These are phyloP conservation scores for Meta bourneti DNA, from an alignment of 2,888 invertebrate genomes.

Conservation along the genomic window DNA sequence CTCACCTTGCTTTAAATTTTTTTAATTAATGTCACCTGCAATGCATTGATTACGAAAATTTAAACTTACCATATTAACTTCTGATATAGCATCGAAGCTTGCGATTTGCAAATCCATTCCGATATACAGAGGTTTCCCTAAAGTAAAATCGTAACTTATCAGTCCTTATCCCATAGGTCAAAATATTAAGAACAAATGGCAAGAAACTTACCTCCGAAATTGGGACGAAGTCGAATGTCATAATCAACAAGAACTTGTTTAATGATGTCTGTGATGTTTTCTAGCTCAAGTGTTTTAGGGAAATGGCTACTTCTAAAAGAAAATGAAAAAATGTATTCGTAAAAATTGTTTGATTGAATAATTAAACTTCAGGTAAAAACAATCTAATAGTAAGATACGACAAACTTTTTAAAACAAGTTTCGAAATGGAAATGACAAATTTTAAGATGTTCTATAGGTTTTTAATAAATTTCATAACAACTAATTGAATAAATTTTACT, in stretches of 20 bases:
- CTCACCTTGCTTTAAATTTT: too few species aligned
- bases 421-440: too few species aligned
- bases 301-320: slow-evolving; percentile 44
- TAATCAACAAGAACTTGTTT: slow-evolving; percentile 92
- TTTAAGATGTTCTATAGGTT: too few species aligned
- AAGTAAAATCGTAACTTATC: neutral
- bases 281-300: slow-evolving; percentile 83
- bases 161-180: neutral
- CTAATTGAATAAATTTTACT: too few species aligned
- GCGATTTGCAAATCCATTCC: slow-evolving; percentile 99
- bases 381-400: too few species aligned
- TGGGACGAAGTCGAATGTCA: slow-evolving; percentile 94
- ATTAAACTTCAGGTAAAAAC: too few species aligned
- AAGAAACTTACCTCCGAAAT: slow-evolving; percentile 90
- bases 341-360: too few species aligned
- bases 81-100: slow-evolving; percentile 98
- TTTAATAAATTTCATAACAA: too few species aligned
- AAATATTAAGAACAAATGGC: neutral
- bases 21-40: too few species aligned
- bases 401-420: too few species aligned
- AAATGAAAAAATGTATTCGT: neutral
- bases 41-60: neutral
- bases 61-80: slow-evolving; percentile 97
- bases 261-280: slow-evolving; percentile 95
- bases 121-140: slow-evolving; percentile 94